Base-by-base conservation (phyloP, 1,140 invertebrate genomes). In the Telenomus remus region DNA sequence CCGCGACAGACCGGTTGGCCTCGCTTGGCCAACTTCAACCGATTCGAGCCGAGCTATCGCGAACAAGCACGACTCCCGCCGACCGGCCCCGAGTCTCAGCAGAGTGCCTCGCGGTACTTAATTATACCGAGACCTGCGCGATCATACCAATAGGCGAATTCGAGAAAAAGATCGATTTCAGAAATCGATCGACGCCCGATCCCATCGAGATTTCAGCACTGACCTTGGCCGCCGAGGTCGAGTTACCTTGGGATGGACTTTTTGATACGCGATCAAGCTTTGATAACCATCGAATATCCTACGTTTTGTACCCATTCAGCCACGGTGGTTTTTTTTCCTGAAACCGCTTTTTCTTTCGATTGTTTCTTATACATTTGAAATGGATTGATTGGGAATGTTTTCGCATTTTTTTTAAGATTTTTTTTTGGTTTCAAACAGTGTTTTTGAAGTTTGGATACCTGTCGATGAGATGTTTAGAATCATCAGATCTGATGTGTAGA, bases 1-100 rank as follows among this genome's bases (percentile, higher is more conserved):
- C 71, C 46, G 71, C 48, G 50, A 44, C 69, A 81, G 81, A 85
- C 81, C 81, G 81, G 84, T 86, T 86, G 81, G 84, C 83, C 83
- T 85, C 81, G 85, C 81, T 80, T 47, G 46, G 46, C 51, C 81
- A 81, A 66, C 75, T 49, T 42, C 63, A 53, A 48, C 65, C 80
- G 79, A 78, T 57, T 1, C 15, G 7, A 5, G 1, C 68, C 81
- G 81, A 79, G 51, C 0, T 1, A 9, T 14, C 14, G 13, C 69
- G 75, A 61, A 12, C 13, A 0, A 0, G 0, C 0, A 0, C 57
- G 55, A 37, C 43, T 9, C 5, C 13, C 5, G 9, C 11, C 48
- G 48, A 61, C n/a, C 6, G 10, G 43, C 51, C 49, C 57, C 50
- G 59, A 43, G 33, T 27, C 60, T 43, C 35, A 49, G 65, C 43